Evolutionary conservation across 2,888 invertebrate species (phyloP).

Genomic region (Barypeithes pellucidus): DNA sequence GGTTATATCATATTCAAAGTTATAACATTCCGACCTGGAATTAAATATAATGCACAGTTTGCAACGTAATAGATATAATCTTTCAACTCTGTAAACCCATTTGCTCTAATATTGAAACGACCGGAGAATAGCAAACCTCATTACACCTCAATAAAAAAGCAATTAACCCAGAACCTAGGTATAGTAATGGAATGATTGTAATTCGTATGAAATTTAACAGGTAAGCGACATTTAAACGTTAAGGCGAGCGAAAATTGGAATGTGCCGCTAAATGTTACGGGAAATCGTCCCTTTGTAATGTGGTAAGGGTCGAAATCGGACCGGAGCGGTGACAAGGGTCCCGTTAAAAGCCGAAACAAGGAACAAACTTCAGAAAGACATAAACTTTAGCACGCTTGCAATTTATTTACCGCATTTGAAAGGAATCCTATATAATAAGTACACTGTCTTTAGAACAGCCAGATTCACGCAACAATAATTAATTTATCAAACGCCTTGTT

Average conservation of each 20-base stretch:
- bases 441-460: too few species aligned
- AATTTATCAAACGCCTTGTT: too few species aligned
- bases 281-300: background rate
- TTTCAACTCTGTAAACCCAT: too few species aligned
- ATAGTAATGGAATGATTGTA: background rate
- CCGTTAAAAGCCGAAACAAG: conserved; percentile 6
- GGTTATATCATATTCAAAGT: too few species aligned
- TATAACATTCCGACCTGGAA: too few species aligned
- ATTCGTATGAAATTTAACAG: background rate
- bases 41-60: too few species aligned
- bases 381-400: background rate
- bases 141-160: background rate
- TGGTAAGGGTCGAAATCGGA: background rate
- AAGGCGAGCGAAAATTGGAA: background rate
- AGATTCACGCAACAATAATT: too few species aligned
- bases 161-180: background rate
- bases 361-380: background rate
- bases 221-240: conserved; percentile 3
- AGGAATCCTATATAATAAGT: too few species aligned
- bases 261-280: background rate
- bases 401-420: background rate
- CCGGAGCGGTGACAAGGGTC: conserved; percentile 7
- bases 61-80: too few species aligned
- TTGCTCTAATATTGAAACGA: too few species aligned
- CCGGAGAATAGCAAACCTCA: too few species aligned